Percentiles rank a stretch among this genome's conserved stretches.
phyloP scores from a whole-genome alignment of 2,113 vertebrate species.

The Microcebus lehilahytsara region DNA sequence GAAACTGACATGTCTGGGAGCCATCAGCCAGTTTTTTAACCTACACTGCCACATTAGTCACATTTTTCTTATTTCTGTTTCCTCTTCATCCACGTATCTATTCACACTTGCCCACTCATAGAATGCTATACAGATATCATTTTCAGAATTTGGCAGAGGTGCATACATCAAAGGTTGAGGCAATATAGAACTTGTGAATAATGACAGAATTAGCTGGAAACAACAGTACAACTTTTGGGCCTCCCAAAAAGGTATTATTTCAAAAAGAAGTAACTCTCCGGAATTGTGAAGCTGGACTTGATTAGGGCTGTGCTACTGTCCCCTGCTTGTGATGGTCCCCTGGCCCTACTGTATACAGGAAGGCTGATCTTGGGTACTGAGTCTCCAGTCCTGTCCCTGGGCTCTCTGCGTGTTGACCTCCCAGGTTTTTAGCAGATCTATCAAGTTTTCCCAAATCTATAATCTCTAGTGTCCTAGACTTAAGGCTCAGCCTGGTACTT shows the following conservation, averaged over 20 bases:
- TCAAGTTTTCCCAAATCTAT: background rate
- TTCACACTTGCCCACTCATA: background rate
- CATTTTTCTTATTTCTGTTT: constrained; percentile 13
- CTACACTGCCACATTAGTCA: background rate
- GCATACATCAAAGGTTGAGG: background rate
- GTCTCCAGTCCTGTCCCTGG: background rate
- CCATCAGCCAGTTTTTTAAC: background rate
- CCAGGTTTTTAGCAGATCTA: background rate
- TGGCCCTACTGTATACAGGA: background rate
- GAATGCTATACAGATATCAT: background rate
- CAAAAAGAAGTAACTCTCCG: background rate
- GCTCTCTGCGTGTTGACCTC: background rate
- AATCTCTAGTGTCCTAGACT: background rate
- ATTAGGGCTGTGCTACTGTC: background rate
- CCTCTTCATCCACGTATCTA: background rate
- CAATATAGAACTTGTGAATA: background rate
- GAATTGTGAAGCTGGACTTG: background rate
- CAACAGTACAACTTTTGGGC: background rate
- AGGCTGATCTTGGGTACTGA: background rate
- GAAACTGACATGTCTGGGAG: background rate
- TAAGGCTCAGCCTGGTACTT: background rate
- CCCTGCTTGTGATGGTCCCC: background rate
- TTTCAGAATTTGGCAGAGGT: constrained; percentile 46
- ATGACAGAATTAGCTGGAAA: background rate
- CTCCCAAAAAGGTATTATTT: background rate